Percentiles rank a stretch among this genome's conserved stretches.
These are phyloP conservation scores for Chromobotia macracanthus DNA, from an alignment of 2,797 vertebrate genomes.

Conservation along the genomic window DNA sequence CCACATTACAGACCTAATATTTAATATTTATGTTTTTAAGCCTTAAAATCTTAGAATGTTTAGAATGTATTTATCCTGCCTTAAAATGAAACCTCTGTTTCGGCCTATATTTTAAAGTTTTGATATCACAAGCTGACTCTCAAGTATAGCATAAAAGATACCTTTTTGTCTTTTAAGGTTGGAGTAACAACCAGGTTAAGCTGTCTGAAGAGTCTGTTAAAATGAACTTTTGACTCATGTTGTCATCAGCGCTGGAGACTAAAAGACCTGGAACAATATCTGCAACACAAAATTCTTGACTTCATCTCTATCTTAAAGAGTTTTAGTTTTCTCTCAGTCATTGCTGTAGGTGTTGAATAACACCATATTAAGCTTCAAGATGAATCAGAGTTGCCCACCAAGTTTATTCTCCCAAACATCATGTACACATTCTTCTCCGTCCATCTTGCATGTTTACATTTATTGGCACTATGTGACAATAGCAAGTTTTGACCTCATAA, in stretches of 20 bases:
- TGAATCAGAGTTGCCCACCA: conserved; percentile 17
- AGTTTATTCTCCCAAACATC: conserved; percentile 5
- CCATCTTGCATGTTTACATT: conserved; percentile 27
- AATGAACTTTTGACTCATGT: conserved; percentile 47
- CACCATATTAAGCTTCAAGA: not conserved
- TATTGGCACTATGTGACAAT: conserved; percentile 37
- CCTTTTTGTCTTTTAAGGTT: not conserved
- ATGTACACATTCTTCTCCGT: conserved; percentile 13
- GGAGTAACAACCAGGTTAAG: conserved; percentile 11
- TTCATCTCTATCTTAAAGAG: not conserved
- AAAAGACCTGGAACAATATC: not conserved
- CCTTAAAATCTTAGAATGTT: not conserved
- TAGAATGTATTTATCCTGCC: not conserved
- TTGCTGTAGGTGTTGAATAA: conserved; percentile 6
- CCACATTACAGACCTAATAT: too few species aligned
- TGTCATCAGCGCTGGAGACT: conserved; percentile 37
- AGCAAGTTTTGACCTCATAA: conserved; percentile 53
- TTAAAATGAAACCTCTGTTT: not conserved
- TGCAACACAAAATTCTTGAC: not conserved
- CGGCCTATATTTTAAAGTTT: too few species aligned
- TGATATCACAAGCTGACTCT: not conserved
- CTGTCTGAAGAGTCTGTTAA: conserved; percentile 9
- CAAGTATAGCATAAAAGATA: not conserved
- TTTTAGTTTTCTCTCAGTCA: conserved; percentile 1
- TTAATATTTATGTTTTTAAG: too few species aligned